These are phyloP conservation scores for Agriopis marginaria DNA, from an alignment of 2,888 invertebrate species.

Conservation along the genomic window DNA sequence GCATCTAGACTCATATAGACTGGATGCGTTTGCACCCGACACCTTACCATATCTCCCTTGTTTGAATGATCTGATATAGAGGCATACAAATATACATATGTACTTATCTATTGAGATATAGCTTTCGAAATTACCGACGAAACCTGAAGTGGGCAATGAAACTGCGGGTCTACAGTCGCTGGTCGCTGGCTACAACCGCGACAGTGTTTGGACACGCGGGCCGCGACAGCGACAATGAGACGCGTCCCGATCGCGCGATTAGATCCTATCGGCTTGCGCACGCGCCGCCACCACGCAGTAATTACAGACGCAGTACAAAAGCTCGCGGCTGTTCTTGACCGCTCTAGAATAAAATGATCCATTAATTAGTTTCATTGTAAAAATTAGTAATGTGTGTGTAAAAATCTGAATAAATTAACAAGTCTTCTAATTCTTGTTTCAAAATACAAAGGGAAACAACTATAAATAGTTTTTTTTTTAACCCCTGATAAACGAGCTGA, in stretches of 20 bases:
- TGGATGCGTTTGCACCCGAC: too few relatives aligned
- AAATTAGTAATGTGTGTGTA: too few relatives aligned
- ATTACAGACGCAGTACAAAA: slow-evolving; percentile 22
- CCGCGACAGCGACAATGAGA: slow-evolving; percentile 71
- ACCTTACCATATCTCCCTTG: too few relatives aligned
- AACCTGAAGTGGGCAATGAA: slow-evolving; percentile 1
- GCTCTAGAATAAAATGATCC: not conserved
- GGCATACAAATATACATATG: too few relatives aligned
- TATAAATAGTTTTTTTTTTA: too few relatives aligned
- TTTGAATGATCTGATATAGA: too few relatives aligned
- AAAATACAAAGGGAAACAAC: too few relatives aligned
- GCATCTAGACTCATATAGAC: too few relatives aligned
- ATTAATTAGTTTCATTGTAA: too few relatives aligned
- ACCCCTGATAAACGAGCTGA: too few relatives aligned
- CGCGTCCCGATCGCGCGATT: slow-evolving; percentile 71
- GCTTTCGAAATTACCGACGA: not conserved
- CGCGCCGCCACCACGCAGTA: slow-evolving; percentile 60
- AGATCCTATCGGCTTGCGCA: slow-evolving; percentile 72
- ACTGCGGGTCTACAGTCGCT: slow-evolving; percentile 9
- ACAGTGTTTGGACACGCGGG: slow-evolving; percentile 76
- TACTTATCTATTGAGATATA: not conserved
- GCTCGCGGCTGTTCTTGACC: slow-evolving; percentile 4
- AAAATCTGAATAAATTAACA: too few relatives aligned
- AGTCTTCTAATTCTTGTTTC: too few relatives aligned
- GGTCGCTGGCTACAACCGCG: slow-evolving; percentile 48